Evolutionary conservation across 2,888 invertebrate species (phyloP), one percentile per base, ranked within the genome.

Genomic region (Candidula unifasciata): DNA sequence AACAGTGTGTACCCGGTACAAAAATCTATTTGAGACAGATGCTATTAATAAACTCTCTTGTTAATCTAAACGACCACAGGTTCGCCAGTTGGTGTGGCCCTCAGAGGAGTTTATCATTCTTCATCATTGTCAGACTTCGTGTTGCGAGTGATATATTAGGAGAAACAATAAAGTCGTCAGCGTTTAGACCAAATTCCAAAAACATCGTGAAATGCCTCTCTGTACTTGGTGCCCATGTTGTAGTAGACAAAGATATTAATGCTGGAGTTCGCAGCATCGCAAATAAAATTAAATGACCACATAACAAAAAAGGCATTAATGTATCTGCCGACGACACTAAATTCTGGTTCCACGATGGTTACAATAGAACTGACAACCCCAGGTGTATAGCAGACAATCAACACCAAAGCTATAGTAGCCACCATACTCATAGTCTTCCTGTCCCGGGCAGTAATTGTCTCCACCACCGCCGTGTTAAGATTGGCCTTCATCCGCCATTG

Each of bases 181-280:
- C 13, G 6, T 44, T 44, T 6, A 10, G 6, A 10, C 44, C 44
- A 44, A 44, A 6, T 13, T 44, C 8, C 44, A 13, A 60, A 16
- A 24, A 60, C 5, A 18, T 60, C 60, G 5, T 60, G 60, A 60
- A 74, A 74, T n/a, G 74, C 10, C 5, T 74, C 37, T 74, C 77
- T 77, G 57, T 77, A 77, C 30, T 57, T 77, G 18, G 77, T 57
- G 30, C 77, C 52, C 77, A 77, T 77, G 8, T 54, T 57, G 33
- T 54, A 52, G 33, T 77, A 77, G 0, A 77, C 21, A 27, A 77
- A 77, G 27, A 77, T 77, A 54, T 77, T 77, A 30, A 77, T 30
- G 35, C 77, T 77, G 18, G 77, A 54, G 30, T 77, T 77, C 3
- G 52, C 10, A 10, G 57, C 33, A 13, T 57, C 77, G 21, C 35